A percentile compares a stretch with the other conserved stretches of the same genome.
Conservation (phyloP, 1,140 invertebrate genomes). For the Acyrthosiphon pisum region DNA sequence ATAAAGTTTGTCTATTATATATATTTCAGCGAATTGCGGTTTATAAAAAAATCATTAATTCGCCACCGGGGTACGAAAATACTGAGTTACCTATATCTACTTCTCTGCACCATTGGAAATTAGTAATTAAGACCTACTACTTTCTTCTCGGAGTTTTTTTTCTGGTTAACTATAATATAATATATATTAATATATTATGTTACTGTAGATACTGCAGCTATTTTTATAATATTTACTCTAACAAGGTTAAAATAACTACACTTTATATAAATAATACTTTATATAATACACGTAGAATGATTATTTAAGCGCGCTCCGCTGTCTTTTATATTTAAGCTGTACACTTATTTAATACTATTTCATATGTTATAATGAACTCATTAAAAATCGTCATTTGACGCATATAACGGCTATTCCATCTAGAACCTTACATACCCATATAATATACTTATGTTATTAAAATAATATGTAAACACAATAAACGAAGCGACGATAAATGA, state of each 20-base stretch:
- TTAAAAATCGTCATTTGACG: neutral
- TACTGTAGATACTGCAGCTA: neutral
- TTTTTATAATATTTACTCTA: neutral
- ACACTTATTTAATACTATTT: neutral
- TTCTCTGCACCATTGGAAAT: neutral
- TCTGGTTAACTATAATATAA: neutral
- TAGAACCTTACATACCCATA: neutral
- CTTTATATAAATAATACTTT: neutral
- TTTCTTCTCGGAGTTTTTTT: neutral
- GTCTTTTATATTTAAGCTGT: neutral
- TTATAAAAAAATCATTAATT: neutral
- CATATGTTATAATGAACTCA: neutral
- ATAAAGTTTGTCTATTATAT: neutral
- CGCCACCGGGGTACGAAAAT: neutral
- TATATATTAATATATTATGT: no score
- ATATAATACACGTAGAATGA: neutral
- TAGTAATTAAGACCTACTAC: no score
- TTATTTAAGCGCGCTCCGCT: neutral
- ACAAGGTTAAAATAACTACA: neutral
- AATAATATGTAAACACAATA: neutral
- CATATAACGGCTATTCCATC: neutral
- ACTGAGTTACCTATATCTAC: neutral
- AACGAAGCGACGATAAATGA: neutral
- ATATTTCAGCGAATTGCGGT: neutral
- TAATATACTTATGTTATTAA: neutral